Evolutionary conservation across 2,797 vertebrate genomes (phyloP), one percentile per base, ranked within the genome.

Genomic region (Poecilia picta): DNA sequence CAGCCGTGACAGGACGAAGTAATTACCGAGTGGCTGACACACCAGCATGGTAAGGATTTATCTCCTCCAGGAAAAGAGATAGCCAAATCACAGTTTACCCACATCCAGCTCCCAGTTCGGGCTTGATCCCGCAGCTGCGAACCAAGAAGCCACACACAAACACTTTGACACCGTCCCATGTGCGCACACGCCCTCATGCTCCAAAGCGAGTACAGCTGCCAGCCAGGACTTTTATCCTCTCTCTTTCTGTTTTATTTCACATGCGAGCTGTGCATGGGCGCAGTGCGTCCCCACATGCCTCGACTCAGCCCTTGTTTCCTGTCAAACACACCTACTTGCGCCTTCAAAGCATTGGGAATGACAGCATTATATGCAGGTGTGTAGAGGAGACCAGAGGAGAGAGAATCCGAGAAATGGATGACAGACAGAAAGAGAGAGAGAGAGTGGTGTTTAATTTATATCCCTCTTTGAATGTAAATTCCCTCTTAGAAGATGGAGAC

Each of bases 21-120:
- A 93, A 95, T 94, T 95, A 94, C 90, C 89, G 92, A 93, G 93
- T 74, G 93, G 91, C 84, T 91, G 92, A 94, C 89, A 93, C 92
- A 92, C 91, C 89, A 91, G 91, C 91, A 92, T 90, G 89, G 85
- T 78, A 79, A 81, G 87, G 90, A 93, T 93, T 95, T 92, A 94
- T 94, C 92, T 93, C 88, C 88, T 89, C 79, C 94, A 94, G 94
- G 93, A 94, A 93, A 91, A 77, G 89, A 93, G 89, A 94, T 90
- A 89, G 89, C 91, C 91, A 95, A 94, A 95, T 93, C 93, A 93
- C 90, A 93, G 92, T 94, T 94, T 94, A 93, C 93, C 92, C 90
- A 87, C 89, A 93, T 90, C 15, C 28, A 86, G 83, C 76, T 81
- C 90, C 82, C 88, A 86, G 89, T 83, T 83, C 10, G 23, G 85